Evolutionary conservation across 2,797 vertebrate species (phyloP).

Genomic region (Peromyscus aztecus): DNA sequence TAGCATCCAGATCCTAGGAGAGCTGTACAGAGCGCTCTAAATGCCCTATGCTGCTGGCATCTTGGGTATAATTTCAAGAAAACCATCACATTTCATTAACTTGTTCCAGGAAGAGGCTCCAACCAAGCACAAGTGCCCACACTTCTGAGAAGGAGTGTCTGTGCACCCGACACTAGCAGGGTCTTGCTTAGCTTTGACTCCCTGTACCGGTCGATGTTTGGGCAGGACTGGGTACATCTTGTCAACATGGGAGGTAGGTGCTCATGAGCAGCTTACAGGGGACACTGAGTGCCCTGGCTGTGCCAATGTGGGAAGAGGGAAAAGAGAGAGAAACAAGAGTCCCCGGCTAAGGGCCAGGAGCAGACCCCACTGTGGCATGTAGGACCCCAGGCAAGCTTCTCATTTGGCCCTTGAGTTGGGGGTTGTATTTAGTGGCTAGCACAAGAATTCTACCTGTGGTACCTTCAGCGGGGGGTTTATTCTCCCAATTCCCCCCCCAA

Average conservation of each 20-base stretch:
- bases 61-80: slow-evolving; percentile 2
- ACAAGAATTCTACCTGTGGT: background rate
- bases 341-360: background rate
- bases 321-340: background rate
- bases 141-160: slow-evolving; percentile 34
- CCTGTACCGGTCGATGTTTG: background rate
- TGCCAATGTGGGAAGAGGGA: background rate
- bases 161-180: background rate
- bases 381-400: background rate
- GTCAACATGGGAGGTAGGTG: background rate
- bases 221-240: background rate
- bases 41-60: too few relatives aligned
- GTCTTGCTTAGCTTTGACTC: background rate
- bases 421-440: background rate
- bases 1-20: background rate
- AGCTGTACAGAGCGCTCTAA: background rate
- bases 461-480: background rate
- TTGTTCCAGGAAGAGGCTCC: slow-evolving; percentile 50
- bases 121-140: background rate
- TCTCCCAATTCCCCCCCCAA: background rate
- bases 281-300: background rate
- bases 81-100: background rate
- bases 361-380: background rate
- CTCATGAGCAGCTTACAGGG: background rate
- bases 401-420: background rate